Evolutionary conservation across 2,888 invertebrate species (phyloP), one percentile per base, ranked within the genome.

Genomic region (Ptychoptera contaminata): DNA sequence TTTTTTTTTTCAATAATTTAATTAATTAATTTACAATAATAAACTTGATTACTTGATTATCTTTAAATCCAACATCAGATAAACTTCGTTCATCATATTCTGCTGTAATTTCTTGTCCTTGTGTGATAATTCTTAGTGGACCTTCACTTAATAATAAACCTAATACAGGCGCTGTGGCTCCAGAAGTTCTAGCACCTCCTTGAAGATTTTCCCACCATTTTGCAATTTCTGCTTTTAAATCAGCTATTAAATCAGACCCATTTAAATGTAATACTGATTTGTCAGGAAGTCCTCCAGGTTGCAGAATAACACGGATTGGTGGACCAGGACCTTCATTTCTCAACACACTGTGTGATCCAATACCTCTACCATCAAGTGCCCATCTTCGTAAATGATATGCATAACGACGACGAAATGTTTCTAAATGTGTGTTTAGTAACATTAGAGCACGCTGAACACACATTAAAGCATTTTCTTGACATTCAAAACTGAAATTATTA

Each of bases 21-120:
- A 29, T 36, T 16, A 29, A 10, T 30, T 23, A 42, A 16, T 12
- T 14, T 16, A 35, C 30, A 45, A 32, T 30, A 29, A 42, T 31
- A 12, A 29, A 35, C 15, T 40, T n/a, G 16, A n/a, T 42, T 43
- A 81, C 82, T 74, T 91, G 93, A 59, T 85, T 82, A 61, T 94
- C 93, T 61, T 93, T 94, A 59, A 93, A 90, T 16, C 91, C 90
- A 72, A 91, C 83, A 61, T 93, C 93, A 35, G 79, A 81, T 2
- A 93, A 67, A 2, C 85, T 85, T 53, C 92, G 82, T 59, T 93
- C 93, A 60, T 94, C 93, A 54, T 85, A 85, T 55, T 94, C 93
- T 4, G 86, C 82, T 0, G 87, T 87, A 8, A 94, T 67, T 60
- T 94, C 94, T 62, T 93, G 92, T 0, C 93, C 93, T 58, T 86